phyloP scores from a whole-genome alignment of 2,888 invertebrate species.

The Perizoma affinitatum region DNA sequence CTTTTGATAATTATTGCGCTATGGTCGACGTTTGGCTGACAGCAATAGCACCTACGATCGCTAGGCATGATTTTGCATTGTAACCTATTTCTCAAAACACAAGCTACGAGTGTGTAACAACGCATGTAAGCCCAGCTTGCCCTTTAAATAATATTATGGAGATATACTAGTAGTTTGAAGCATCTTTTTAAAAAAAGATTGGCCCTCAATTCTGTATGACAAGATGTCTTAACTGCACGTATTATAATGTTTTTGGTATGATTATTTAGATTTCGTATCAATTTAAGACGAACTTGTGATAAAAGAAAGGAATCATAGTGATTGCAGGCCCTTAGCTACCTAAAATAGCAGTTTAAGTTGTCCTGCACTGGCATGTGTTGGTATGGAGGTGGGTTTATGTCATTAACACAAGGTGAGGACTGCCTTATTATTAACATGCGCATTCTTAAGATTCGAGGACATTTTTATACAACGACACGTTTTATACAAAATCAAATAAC shows the following conservation, averaged over 20 bases:
- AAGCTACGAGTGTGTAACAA: too few species aligned
- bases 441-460: conserved; percentile 58
- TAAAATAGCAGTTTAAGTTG: conserved; percentile 13
- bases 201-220: conserved; percentile 13
- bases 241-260: background rate
- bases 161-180: too few species aligned
- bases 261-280: background rate
- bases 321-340: conserved; percentile 10
- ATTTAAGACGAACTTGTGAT: background rate
- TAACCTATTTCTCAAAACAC: too few species aligned
- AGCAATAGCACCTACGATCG: conserved; percentile 6
- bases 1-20: conserved; percentile 2
- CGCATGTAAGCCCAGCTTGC: too few species aligned
- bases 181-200: background rate
- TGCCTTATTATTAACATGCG: conserved; percentile 56
- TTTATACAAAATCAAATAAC: too few species aligned
- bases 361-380: conserved; percentile 68
- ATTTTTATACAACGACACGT: conserved; percentile 19
- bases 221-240: background rate
- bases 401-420: conserved; percentile 58
- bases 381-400: conserved; percentile 81
- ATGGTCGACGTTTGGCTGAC: conserved; percentile 2
- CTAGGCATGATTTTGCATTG: too few species aligned
- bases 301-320: background rate
- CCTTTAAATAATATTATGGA: too few species aligned